These are phyloP conservation scores for Xestia xanthographa DNA, from an alignment of 2,888 invertebrate species.

Conservation along the genomic window DNA sequence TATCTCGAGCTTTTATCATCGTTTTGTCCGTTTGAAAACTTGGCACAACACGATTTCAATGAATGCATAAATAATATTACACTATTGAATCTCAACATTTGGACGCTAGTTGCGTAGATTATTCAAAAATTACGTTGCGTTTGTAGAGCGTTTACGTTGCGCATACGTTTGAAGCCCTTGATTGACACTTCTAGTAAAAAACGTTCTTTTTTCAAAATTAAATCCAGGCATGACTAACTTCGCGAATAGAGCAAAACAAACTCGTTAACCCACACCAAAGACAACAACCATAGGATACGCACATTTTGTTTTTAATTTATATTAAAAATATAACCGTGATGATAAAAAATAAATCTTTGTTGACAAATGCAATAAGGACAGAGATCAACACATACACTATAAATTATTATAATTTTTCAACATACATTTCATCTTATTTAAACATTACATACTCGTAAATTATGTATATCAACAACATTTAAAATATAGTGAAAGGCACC, in stretches of 20 bases:
- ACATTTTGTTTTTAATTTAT: constrained; percentile 25
- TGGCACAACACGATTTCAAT: background rate
- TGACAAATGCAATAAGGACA: constrained; percentile 62
- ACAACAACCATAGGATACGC: constrained; percentile 57
- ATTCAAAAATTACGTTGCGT: background rate
- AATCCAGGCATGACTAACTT: constrained; percentile 42
- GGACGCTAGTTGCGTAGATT: background rate
- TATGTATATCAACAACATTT: constrained; percentile 55
- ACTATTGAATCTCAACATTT: background rate
- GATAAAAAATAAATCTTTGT: constrained; percentile 44
- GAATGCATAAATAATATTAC: background rate
- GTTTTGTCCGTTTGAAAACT: background rate
- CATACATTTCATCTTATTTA: constrained; percentile 34
- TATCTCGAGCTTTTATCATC: background rate
- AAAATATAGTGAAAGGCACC: constrained; percentile 72
- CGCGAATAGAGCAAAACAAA: constrained; percentile 52
- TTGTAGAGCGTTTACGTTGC: background rate
- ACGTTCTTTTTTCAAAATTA: background rate
- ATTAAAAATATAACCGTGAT: constrained; percentile 33
- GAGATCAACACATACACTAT: constrained; percentile 66
- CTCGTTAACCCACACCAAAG: constrained; percentile 62
- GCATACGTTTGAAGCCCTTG: background rate
- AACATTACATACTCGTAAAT: constrained; percentile 47
- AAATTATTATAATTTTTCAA: constrained; percentile 30
- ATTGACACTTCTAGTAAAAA: background rate